A percentile compares a stretch with the other conserved stretches of the same genome.
These are phyloP conservation scores for Drosophila takahashii DNA, from an alignment of 1,140 invertebrate genomes.

Conservation along the genomic window DNA sequence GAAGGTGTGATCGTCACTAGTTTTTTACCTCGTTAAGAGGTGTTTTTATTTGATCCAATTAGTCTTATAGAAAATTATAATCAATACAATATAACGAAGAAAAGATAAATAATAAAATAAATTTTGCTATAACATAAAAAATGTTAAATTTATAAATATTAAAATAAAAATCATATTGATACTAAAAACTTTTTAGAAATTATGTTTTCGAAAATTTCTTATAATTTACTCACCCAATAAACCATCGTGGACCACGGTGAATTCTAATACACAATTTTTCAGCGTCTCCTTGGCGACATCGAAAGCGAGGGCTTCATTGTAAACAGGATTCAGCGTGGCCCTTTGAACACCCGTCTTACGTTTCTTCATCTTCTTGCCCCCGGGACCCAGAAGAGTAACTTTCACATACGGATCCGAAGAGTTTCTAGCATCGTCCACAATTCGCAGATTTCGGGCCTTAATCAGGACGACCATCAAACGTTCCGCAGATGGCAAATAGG, in stretches of 20 bases:
- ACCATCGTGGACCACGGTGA: slow-evolving; percentile 86
- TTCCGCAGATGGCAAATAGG: slow-evolving; percentile 88
- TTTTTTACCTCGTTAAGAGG: no score
- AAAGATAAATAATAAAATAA: no score
- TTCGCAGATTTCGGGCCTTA: slow-evolving; percentile 88
- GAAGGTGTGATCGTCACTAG: no score
- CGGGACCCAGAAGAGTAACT: slow-evolving; percentile 91
- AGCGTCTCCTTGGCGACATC: slow-evolving; percentile 89
- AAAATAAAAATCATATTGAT: no score
- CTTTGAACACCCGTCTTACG: slow-evolving; percentile 95
- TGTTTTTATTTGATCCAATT: no score
- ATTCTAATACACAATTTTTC: slow-evolving; percentile 86
- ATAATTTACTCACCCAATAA: slow-evolving; percentile 78
- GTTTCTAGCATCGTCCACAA: slow-evolving; percentile 86
- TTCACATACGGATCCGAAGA: slow-evolving; percentile 93
- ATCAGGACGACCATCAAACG: slow-evolving; percentile 89
- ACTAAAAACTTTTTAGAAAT: no score
- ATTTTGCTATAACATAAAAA: no score
- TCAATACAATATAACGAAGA: no score
- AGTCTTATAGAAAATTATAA: no score
- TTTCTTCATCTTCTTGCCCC: slow-evolving; percentile 92
- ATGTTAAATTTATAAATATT: no score
- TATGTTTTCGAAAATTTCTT: no score
- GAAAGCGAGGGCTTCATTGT: slow-evolving; percentile 94
- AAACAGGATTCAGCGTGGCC: slow-evolving; percentile 93